Conservation (phyloP, 2,797 vertebrate genomes). For the Vespertilio murinus region DNA sequence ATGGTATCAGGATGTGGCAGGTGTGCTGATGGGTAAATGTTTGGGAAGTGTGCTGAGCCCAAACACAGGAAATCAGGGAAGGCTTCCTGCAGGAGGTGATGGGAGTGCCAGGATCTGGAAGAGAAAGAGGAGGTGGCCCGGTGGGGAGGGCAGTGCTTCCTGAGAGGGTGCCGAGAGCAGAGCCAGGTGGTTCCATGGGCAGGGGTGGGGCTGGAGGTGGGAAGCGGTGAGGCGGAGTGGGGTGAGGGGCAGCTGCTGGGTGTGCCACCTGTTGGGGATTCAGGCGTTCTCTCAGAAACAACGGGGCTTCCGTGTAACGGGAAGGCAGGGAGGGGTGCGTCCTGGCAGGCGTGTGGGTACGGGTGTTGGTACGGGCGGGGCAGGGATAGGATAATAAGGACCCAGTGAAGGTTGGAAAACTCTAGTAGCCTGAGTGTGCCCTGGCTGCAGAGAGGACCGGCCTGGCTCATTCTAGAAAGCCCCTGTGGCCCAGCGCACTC, state of each 20-base stretch:
- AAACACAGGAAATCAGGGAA: background rate
- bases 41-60: background rate
- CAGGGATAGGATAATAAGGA: background rate
- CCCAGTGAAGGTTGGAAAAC: background rate
- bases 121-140: rapidly evolving
- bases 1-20: background rate
- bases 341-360: too few relatives aligned
- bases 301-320: background rate
- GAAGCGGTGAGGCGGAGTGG: background rate
- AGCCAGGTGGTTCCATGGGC: background rate
- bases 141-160: background rate
- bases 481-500: background rate
- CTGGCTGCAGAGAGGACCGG: background rate
- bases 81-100: background rate
- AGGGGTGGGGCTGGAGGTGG: background rate
- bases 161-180: background rate
- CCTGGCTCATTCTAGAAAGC: background rate
- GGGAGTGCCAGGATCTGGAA: background rate
- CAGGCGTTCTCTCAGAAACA: background rate
- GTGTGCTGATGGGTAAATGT: background rate
- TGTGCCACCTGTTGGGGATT: background rate
- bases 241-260: too few relatives aligned
- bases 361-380: too few relatives aligned
- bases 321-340: background rate
- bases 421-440: background rate